These are phyloP conservation scores for Pogona vitticeps DNA, from an alignment of 2,113 vertebrate species.

Conservation along the genomic window DNA sequence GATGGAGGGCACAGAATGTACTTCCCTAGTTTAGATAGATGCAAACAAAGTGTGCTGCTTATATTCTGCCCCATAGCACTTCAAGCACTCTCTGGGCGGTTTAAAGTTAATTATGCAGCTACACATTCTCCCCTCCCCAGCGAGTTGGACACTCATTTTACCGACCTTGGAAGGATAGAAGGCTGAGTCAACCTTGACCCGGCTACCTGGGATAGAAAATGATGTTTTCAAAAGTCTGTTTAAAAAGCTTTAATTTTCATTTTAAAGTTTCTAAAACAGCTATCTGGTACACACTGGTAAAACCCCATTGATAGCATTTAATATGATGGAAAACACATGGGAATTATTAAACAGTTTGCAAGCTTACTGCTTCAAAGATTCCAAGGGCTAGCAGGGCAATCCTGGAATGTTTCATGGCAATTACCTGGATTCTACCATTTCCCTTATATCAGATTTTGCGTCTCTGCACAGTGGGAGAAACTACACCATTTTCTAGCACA, in stretches of 20 bases:
- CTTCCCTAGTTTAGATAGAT: slow-evolving; percentile 26
- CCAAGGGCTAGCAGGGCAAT: neutral
- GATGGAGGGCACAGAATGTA: neutral
- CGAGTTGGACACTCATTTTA: no score
- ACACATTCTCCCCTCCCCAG: no score
- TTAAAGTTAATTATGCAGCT: no score
- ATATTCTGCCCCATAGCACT: no score
- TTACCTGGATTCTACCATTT: neutral
- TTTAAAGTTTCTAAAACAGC: no score
- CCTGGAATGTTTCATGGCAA: neutral
- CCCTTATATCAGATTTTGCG: neutral
- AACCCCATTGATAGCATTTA: neutral
- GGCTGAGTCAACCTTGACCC: no score
- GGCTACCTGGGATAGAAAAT: no score
- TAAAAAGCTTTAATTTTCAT: slow-evolving; percentile 21
- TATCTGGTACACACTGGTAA: no score
- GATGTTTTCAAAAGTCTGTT: slow-evolving; percentile 13
- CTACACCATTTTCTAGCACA: neutral
- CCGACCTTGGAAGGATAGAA: no score
- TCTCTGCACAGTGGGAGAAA: neutral
- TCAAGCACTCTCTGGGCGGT: no score
- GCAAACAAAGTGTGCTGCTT: no score
- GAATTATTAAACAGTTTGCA: neutral
- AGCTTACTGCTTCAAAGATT: neutral
- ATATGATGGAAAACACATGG: slow-evolving; percentile 20